Conservation (phyloP, 2,113 vertebrate species). For the Xiphophorus couchianus region DNA sequence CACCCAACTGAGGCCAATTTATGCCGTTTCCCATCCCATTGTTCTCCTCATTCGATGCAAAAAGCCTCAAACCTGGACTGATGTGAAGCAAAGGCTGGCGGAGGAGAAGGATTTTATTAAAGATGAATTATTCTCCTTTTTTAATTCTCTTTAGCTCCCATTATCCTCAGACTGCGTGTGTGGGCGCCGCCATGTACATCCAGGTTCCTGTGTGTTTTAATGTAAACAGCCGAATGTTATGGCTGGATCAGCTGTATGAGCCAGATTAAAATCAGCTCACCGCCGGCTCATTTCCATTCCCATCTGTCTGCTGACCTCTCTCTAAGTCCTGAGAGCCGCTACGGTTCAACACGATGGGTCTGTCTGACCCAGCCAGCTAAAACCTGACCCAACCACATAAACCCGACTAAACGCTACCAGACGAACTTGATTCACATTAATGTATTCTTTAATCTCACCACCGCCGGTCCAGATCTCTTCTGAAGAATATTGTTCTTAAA, state of each 20-base stretch:
- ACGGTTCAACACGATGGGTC: slow-evolving; percentile 56
- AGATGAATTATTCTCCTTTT: slow-evolving; percentile 28
- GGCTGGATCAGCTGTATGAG: slow-evolving; percentile 75
- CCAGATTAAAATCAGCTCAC: slow-evolving; percentile 79
- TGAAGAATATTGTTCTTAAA: slow-evolving; percentile 16
- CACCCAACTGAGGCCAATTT: slow-evolving; percentile 74
- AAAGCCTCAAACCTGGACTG: slow-evolving; percentile 66
- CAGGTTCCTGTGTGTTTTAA: slow-evolving; percentile 55
- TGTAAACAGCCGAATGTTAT: slow-evolving; percentile 72
- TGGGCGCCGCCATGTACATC: slow-evolving; percentile 29
- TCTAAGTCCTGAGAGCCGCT: slow-evolving; percentile 63
- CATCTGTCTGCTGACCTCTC: slow-evolving; percentile 84
- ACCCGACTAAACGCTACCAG: background rate
- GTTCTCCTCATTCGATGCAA: slow-evolving; percentile 71
- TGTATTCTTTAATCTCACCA: background rate
- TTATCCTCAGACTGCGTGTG: slow-evolving; percentile 4
- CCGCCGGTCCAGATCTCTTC: background rate
- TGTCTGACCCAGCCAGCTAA: slow-evolving; percentile 63
- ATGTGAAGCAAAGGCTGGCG: slow-evolving; percentile 53
- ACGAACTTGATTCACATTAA: slow-evolving; percentile 7
- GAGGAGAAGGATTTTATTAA: slow-evolving; percentile 37
- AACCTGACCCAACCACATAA: slow-evolving; percentile 14
- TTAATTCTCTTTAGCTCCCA: background rate
- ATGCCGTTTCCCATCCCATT: slow-evolving; percentile 71
- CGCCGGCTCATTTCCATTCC: slow-evolving; percentile 79